Base-by-base conservation (phyloP, 2,888 invertebrate genomes). In the Drosophila rubida region DNA sequence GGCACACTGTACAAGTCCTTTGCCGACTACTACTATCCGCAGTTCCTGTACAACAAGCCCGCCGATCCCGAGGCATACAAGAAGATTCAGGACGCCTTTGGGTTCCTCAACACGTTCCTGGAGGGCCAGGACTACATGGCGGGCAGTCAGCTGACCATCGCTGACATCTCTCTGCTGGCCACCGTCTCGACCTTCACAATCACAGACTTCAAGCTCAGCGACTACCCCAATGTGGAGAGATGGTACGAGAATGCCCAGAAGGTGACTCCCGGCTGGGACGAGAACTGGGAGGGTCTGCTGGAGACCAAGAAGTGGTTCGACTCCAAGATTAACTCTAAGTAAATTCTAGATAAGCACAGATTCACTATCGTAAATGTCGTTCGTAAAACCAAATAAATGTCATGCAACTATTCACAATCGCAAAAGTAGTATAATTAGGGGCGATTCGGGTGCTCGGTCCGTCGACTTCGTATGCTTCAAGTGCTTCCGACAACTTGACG, bases 111-210 rank as follows among this genome's bases (percentile, higher is more conserved):
- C 77, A 94, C 92, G 13, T 95, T 95, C 92, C 93, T 97, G 13
- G 94, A 94, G 32, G 94, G 94, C 0, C 93, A 95, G 78, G 93
- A 94, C 57, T 97, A 94, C 92, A 94, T 93, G 16, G 96, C 96
- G 8, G 96, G 96, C 0, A 93, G 94, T 61, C 93, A 92, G 67
- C 92, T 96, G 51, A 96, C 97, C 7, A 90, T 97, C 14, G 97
- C 97, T 2, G 97, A 97, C 91, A 93, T 96, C 39, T 91, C 94
- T n/a, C 90, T 97, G 14, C 92, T 95, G 25, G 94, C 95, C 7
- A 93, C 94, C 1, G 93, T 96, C 4, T 94, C 96, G 30, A 95
- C 95, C 68, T 93, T 94, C 63, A 95, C 95, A 78, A 94, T 94
- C 41, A 90, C 93, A 3, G 93, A 93, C 1, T 93, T 94, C 62